A percentile compares a stretch with the other conserved stretches of the same genome.
phyloP scores from a whole-genome alignment of 35 echinoderm and acorn worm genomes.

The Ophiothrix spiculata region DNA sequence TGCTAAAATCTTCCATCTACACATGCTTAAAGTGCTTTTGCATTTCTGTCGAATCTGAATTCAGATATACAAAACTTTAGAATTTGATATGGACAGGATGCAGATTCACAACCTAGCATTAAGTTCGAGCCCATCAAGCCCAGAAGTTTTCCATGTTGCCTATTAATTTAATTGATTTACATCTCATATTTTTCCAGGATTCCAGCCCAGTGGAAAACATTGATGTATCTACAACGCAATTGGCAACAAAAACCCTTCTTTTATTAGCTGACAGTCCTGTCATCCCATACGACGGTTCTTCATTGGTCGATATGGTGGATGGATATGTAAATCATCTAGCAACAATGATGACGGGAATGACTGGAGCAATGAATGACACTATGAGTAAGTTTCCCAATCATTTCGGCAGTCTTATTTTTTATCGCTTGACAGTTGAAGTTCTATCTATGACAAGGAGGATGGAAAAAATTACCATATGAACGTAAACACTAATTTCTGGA shows the following conservation, averaged over 20 bases:
- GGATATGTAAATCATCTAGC: not conserved
- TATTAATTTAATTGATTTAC: not conserved
- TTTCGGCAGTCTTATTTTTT: not conserved
- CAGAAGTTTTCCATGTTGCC: not conserved
- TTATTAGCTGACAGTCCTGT: slow-evolving; percentile 39
- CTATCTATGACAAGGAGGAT: not conserved
- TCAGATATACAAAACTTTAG: too few relatives aligned
- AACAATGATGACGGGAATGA: not conserved
- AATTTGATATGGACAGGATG: too few relatives aligned
- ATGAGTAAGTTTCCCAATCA: not conserved
- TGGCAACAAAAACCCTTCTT: slow-evolving; percentile 36
- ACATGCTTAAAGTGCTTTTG: too few relatives aligned
- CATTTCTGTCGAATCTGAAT: too few relatives aligned
- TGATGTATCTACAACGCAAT: slow-evolving; percentile 17
- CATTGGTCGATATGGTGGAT: slow-evolving; percentile 39
- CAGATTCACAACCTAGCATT: too few relatives aligned
- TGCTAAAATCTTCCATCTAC: too few relatives aligned
- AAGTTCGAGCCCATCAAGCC: not conserved
- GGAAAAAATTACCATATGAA: too few relatives aligned
- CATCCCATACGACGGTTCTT: slow-evolving; percentile 19
- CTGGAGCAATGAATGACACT: not conserved
- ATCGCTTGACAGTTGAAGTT: not conserved
- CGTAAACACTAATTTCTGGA: too few relatives aligned
- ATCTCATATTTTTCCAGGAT: not conserved
- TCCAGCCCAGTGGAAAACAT: not conserved